A percentile compares a stretch with the other conserved stretches of the same genome.
phyloP scores from a whole-genome alignment of 1,140 invertebrate genomes.

The Nomia melanderi region DNA sequence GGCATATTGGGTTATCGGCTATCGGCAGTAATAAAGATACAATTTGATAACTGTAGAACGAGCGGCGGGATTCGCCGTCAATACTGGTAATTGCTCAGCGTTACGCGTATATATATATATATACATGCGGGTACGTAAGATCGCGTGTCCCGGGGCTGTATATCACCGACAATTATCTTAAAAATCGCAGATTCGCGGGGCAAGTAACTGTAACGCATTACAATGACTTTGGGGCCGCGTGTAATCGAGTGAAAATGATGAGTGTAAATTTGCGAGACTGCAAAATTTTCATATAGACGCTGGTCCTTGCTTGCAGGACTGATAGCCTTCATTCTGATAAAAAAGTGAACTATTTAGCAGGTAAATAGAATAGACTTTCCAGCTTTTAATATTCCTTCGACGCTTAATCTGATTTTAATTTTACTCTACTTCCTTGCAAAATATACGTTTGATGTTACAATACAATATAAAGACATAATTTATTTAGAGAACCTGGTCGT shows the following conservation, averaged over 20 bases:
- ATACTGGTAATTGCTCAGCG: constrained; percentile 23
- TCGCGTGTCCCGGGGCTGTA: constrained; percentile 18
- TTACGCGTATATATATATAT: not conserved
- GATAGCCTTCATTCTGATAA: too few relatives aligned
- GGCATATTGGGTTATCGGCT: constrained; percentile 38
- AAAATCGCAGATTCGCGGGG: constrained; percentile 33
- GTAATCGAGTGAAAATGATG: not conserved
- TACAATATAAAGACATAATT: too few relatives aligned
- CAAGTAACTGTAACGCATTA: constrained; percentile 5
- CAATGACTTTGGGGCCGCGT: not conserved
- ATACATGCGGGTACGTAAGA: not conserved
- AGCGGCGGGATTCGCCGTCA: constrained; percentile 27
- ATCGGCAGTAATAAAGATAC: constrained; percentile 35
- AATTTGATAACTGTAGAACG: constrained; percentile 31
- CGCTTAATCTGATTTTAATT: too few relatives aligned
- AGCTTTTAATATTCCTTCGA: too few relatives aligned
- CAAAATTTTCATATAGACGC: too few relatives aligned
- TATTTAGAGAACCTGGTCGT: too few relatives aligned
- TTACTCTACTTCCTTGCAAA: too few relatives aligned
- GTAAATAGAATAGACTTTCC: too few relatives aligned
- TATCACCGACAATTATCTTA: constrained; percentile 26
- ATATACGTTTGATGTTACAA: too few relatives aligned
- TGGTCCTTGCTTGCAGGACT: too few relatives aligned
- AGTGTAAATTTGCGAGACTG: not conserved
- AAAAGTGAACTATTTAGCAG: too few relatives aligned